Evolutionary conservation across 2,797 vertebrate genomes (phyloP).

Genomic region (Helostoma temminkii): DNA sequence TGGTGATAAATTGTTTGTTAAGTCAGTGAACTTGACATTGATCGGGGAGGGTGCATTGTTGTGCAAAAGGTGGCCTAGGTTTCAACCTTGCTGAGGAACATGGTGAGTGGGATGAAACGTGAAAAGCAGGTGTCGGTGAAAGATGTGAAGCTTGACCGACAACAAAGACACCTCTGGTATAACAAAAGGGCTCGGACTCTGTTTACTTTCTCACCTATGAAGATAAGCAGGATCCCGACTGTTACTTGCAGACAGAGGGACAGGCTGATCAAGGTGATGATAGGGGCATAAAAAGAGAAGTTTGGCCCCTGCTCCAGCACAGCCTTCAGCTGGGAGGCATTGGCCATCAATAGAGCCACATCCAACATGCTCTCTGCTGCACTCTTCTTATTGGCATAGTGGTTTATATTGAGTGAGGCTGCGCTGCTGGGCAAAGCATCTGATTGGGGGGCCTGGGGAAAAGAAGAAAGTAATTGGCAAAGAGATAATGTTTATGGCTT

Average conservation of each 20-base stretch:
- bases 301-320: slow-evolving; percentile 88
- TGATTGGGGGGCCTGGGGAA: slow-evolving; percentile 39
- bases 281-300: slow-evolving; percentile 83
- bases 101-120: slow-evolving; percentile 20
- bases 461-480: slow-evolving; percentile 36
- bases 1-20: slow-evolving; percentile 65
- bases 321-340: slow-evolving; percentile 92
- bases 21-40: slow-evolving; percentile 64
- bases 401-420: slow-evolving; percentile 88
- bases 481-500: slow-evolving; percentile 46
- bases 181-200: slow-evolving; percentile 3
- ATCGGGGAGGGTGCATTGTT: slow-evolving; percentile 12
- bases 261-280: slow-evolving; percentile 88
- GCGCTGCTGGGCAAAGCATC: slow-evolving; percentile 34
- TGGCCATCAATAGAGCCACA: slow-evolving; percentile 93
- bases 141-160: slow-evolving; percentile 3
- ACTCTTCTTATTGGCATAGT: slow-evolving; percentile 93
- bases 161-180: slow-evolving; percentile 2
- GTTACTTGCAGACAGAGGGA: slow-evolving; percentile 89
- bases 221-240: slow-evolving; percentile 92
- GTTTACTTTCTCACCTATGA: slow-evolving; percentile 86
- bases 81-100: slow-evolving; percentile 14
- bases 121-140: slow-evolving; percentile 17
- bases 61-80: slow-evolving; percentile 22
- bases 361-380: slow-evolving; percentile 94